These are phyloP conservation scores for Microplitis demolitor DNA, from an alignment of 1,140 invertebrate species.

Conservation along the genomic window DNA sequence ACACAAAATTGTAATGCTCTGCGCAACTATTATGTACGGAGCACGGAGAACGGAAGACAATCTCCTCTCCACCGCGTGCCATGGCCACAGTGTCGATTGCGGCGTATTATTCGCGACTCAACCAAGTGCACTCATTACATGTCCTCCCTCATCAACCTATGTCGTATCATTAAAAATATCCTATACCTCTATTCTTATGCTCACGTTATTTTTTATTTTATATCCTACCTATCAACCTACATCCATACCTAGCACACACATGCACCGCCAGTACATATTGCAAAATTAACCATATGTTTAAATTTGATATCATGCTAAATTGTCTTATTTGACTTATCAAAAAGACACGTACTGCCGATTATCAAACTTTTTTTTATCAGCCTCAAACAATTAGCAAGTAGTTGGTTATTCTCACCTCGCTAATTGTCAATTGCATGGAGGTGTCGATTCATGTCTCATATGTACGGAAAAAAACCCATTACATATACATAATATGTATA, in stretches of 20 bases:
- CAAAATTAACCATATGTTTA: too few species aligned
- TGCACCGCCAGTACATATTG: too few species aligned
- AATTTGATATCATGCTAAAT: too few species aligned
- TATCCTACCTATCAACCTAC: too few species aligned
- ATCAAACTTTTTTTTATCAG: not conserved
- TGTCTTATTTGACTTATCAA: not conserved
- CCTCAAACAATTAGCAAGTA: conserved; percentile 1
- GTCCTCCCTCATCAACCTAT: not conserved
- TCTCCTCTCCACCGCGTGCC: conserved; percentile 1
- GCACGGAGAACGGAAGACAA: conserved; percentile 20
- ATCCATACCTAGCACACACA: too few species aligned
- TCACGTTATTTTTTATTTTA: conserved; percentile 5
- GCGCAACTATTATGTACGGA: conserved; percentile 9
- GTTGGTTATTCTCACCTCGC: not conserved
- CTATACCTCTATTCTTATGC: not conserved
- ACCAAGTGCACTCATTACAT: conserved; percentile 18
- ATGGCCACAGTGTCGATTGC: conserved; percentile 20
- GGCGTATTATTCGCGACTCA: conserved; percentile 20
- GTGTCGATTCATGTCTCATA: not conserved
- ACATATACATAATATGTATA: not conserved
- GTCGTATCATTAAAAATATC: not conserved
- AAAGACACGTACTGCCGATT: not conserved
- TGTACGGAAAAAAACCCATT: not conserved
- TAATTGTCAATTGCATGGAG: conserved; percentile 8
- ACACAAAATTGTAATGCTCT: conserved; percentile 16